Percentiles rank a stretch among this genome's conserved stretches.
phyloP scores from a whole-genome alignment of 2,888 invertebrate genomes.

The Cerceris rybyensis region DNA sequence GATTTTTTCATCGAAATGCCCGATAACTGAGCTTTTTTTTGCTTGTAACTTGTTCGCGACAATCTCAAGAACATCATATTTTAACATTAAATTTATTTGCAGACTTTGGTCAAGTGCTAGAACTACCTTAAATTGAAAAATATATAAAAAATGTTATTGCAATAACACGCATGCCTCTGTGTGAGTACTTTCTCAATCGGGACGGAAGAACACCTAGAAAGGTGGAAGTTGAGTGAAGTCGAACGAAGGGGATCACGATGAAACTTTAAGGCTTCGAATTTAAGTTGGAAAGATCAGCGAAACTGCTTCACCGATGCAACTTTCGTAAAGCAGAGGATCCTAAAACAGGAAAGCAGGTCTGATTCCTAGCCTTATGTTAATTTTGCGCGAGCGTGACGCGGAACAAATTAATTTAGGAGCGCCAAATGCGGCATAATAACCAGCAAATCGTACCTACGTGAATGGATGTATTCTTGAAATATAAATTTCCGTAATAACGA shows the following conservation, averaged over 20 bases:
- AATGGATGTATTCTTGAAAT: neutral
- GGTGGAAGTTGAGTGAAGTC: neutral
- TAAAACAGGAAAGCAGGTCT: neutral
- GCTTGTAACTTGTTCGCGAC: too few relatives aligned
- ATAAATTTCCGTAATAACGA: neutral
- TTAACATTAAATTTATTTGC: too few relatives aligned
- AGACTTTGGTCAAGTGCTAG: too few relatives aligned
- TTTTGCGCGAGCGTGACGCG: constrained; percentile 27
- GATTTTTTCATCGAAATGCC: too few relatives aligned
- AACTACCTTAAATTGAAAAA: too few relatives aligned
- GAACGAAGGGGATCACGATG: constrained; percentile 14
- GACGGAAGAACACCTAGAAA: constrained; percentile 1
- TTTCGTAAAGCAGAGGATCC: constrained; percentile 23
- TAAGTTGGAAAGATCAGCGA: constrained; percentile 45
- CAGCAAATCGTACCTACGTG: constrained; percentile 27
- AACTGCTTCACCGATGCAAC: constrained; percentile 12
- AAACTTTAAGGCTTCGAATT: constrained; percentile 47
- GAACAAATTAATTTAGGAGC: constrained; percentile 57
- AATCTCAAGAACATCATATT: too few relatives aligned
- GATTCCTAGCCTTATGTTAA: constrained; percentile 33
- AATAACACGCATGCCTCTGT: too few relatives aligned
- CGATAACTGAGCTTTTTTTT: too few relatives aligned
- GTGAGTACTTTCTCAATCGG: neutral
- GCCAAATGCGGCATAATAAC: constrained; percentile 46
- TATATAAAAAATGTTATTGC: too few relatives aligned